These are phyloP conservation scores for Colletes latitarsis DNA, from an alignment of 1,140 invertebrate species.

Conservation along the genomic window DNA sequence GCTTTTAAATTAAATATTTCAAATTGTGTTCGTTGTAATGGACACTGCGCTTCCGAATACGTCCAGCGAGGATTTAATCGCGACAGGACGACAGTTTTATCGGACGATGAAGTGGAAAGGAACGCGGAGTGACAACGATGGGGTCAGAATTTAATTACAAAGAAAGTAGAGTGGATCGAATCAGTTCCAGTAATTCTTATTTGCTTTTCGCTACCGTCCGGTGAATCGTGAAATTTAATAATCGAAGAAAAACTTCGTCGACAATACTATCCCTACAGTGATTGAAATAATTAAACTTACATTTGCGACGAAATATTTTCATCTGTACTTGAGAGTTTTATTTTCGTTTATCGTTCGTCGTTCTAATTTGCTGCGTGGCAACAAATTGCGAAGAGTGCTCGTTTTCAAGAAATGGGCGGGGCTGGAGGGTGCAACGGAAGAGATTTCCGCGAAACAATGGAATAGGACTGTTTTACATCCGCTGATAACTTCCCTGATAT, in stretches of 20 bases:
- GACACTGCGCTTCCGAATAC: neutral
- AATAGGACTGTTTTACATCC: conserved; percentile 58
- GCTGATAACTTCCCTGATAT: conserved; percentile 63
- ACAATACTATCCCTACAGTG: too few relatives aligned
- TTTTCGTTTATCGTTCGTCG: too few relatives aligned
- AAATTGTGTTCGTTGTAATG: neutral
- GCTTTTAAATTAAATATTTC: too few relatives aligned
- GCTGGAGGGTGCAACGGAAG: conserved; percentile 10
- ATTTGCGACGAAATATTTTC: too few relatives aligned
- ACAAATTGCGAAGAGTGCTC: neutral
- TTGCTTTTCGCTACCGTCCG: neutral
- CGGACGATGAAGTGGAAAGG: too few relatives aligned
- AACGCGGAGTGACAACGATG: too few relatives aligned
- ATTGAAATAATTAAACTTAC: too few relatives aligned
- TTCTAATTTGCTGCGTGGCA: too few relatives aligned
- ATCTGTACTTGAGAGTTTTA: too few relatives aligned
- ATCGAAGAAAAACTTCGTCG: neutral
- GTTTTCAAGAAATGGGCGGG: conserved; percentile 20
- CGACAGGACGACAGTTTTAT: too few relatives aligned
- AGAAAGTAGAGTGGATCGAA: neutral
- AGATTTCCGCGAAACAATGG: conserved; percentile 36
- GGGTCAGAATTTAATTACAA: too few relatives aligned
- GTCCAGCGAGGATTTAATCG: too few relatives aligned
- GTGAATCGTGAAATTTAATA: neutral
- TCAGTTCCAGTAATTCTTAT: neutral